These are phyloP conservation scores for Enoplosus armatus DNA, from an alignment of 2,797 vertebrate species.

Conservation along the genomic window DNA sequence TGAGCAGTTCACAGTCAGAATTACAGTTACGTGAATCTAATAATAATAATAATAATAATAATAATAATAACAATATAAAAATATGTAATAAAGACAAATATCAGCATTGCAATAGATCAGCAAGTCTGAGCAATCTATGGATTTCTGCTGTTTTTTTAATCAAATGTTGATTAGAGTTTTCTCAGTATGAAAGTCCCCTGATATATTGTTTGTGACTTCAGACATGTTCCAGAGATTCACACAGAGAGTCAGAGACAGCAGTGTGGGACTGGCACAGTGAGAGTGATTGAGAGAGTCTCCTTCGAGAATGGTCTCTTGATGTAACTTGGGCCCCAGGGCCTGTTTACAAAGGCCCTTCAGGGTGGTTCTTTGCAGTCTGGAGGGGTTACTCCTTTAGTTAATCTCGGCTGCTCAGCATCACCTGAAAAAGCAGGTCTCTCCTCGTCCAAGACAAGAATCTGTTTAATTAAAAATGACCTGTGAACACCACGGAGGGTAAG, in stretches of 20 bases:
- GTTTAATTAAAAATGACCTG: neutral
- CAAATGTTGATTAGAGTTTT: slow-evolving; percentile 2
- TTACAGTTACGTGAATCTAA: slow-evolving; percentile 12
- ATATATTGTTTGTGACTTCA: neutral
- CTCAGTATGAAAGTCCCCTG: neutral
- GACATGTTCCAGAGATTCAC: neutral
- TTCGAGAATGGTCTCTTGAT: neutral
- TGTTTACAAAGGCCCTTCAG: neutral
- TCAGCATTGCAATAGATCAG: neutral
- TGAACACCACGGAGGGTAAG: neutral
- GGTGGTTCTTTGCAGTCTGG: slow-evolving; percentile 1
- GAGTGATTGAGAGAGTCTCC: slow-evolving; percentile 1
- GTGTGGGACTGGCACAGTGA: neutral
- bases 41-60: no score
- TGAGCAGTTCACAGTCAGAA: neutral
- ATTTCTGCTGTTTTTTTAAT: slow-evolving; percentile 22
- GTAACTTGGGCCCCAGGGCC: neutral
- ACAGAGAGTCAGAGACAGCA: neutral
- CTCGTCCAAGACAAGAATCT: neutral
- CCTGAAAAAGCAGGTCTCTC: slow-evolving; percentile 6
- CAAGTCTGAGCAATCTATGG: neutral
- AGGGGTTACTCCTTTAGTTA: neutral
- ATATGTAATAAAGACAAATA: slow-evolving; percentile 13
- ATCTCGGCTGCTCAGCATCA: slow-evolving; percentile 2
- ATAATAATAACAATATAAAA: no score